phyloP scores from a whole-genome alignment of 2,113 vertebrate genomes.

The Grammomys surdaster region DNA sequence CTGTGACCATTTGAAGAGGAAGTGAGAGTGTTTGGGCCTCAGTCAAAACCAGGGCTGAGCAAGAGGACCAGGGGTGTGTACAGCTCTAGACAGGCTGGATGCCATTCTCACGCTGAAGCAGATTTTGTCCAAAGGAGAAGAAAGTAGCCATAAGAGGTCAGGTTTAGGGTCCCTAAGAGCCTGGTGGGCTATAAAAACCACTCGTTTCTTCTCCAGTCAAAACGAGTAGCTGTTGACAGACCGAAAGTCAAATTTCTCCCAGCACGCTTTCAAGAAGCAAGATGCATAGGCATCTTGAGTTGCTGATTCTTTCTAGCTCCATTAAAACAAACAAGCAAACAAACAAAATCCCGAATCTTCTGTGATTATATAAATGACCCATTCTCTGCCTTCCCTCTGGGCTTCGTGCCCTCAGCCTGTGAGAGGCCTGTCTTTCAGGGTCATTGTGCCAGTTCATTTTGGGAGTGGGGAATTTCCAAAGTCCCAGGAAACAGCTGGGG shows the following conservation, averaged over 20 bases:
- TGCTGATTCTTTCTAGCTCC: slow-evolving; percentile 84
- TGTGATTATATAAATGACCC: slow-evolving; percentile 79
- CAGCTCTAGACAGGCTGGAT: not conserved
- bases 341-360: not conserved
- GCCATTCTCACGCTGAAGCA: not conserved
- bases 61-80: not conserved
- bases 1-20: no score
- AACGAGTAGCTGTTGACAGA: slow-evolving; percentile 34
- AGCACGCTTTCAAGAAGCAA: slow-evolving; percentile 77
- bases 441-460: slow-evolving; percentile 41
- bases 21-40: not conserved
- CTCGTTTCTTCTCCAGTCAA: not conserved
- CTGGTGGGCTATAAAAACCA: not conserved
- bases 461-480: slow-evolving; percentile 52
- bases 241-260: slow-evolving; percentile 73
- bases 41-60: not conserved
- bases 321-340: no score
- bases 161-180: not conserved
- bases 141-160: slow-evolving; percentile 27
- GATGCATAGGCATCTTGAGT: slow-evolving; percentile 77
- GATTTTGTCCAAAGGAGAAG: slow-evolving; percentile 34
- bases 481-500: slow-evolving; percentile 30
- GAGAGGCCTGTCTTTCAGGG: not conserved
- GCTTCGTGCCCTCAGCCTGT: slow-evolving; percentile 63
- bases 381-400: slow-evolving; percentile 78